Base-by-base conservation (phyloP, 2,797 vertebrate species). In the Apogon talboti region DNA sequence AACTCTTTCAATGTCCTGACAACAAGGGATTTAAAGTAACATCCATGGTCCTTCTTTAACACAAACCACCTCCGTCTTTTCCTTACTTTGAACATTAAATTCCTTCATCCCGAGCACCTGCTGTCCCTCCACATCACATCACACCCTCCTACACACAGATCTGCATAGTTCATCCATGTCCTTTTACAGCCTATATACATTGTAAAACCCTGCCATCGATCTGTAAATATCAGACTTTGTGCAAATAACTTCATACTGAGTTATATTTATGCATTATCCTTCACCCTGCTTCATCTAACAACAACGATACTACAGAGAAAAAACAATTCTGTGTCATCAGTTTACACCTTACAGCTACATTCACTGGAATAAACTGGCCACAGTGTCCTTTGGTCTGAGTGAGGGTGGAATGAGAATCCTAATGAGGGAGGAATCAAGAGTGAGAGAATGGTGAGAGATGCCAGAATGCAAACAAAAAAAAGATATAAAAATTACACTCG, bases 61-160 rank as follows among this genome's bases (percentile, higher is more conserved):
- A 13, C 51, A 68, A 45, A 72, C 65, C n/a, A n/a, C n/a, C n/a
- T n/a, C n/a, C n/a, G n/a, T n/a, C n/a, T n/a, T n/a, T n/a, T n/a
- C n/a, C n/a, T n/a, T n/a, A n/a, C n/a, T n/a, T n/a, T n/a, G n/a
- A n/a, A n/a, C n/a, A n/a, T n/a, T n/a, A n/a, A n/a, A n/a, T n/a
- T n/a, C n/a, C n/a, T n/a, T n/a, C n/a, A n/a, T n/a, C n/a, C n/a
- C 41, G 15, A 33, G 58, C 52, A 66, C 14, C 63, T 37, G 49
- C n/a, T 74, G 46, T 9, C 3, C 11, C 35, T 58, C 59, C n/a
- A 42, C 71, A 47, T 21, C 19, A 21, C 3, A 3, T 61, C 46
- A 24, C 71, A 40, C 56, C 53, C 45, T 48, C 64, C 51, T 38
- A 71, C 71, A 45, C 45, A n/a, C 11, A 38, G 11, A 58, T 42